Base-by-base conservation (phyloP, 92 coral and sea anemone species). In the Epizoanthus illoricatus region DNA sequence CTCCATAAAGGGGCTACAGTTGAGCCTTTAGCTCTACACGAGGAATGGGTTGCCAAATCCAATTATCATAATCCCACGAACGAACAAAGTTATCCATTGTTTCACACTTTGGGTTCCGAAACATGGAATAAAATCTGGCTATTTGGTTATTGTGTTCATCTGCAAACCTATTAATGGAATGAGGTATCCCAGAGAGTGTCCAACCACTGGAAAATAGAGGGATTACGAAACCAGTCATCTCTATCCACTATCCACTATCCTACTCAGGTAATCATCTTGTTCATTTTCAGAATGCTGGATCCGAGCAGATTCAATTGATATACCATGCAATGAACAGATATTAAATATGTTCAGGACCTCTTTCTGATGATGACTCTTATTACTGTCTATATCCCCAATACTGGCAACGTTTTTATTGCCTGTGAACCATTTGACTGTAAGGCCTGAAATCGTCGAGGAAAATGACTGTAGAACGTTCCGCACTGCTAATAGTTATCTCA, bases 171-270 rank as follows among this genome's bases (percentile, higher is more conserved):
- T 90, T 88, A 3, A 84, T 39, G 23, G 86, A 47, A 60, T 87
- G 93, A 9, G 93, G 88, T 5, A 88, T 90, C 90, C 90, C 93
- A 86, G 15, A 74, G 56, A 7, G 2, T 57, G 47, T 90, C 93
- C 40, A 84, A 45, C 15, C 41, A 5, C 15, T 56, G 76, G 65
- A 86, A 86, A 11, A 28, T 28, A 28, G 36, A 28, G 36, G 36
- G 36, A 28, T 28, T 28, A 28, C 1, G 36, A 28, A 28, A 81
- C 93, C 93, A 90, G 40, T 90, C 86, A 40, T 84, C 93, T 61
- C 84, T 20, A 19, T 89, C 87, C 65, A 71, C 65, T 71, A 85
- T 85, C 15, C 82, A 71, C 65, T 71, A 85, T 85, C 15, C 82
- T 85, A 33, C 89, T 86, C 42, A 85, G 81, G 54, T 69, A 76